phyloP scores from a whole-genome alignment of 2,113 vertebrate genomes.

The Ellobius talpinus region DNA sequence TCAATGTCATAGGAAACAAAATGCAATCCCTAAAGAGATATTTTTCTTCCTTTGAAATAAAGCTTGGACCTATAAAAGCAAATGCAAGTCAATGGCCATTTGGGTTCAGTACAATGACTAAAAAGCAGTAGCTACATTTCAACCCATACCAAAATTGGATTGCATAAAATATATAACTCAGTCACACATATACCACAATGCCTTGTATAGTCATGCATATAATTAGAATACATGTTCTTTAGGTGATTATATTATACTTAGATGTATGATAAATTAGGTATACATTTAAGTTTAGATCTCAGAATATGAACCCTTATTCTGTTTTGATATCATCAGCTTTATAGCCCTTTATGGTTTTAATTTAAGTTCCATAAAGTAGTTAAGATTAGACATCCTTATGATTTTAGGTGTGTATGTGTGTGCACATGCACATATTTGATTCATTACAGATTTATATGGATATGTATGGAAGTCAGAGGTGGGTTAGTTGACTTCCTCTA shows the following conservation, averaged over 20 bases:
- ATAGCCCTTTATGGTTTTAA: not conserved
- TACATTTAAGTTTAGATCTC: not conserved
- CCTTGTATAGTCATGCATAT: not conserved
- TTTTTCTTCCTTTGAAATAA: conserved; percentile 45
- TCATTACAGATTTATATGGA: too few relatives aligned
- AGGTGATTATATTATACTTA: not conserved
- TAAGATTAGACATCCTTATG: too few relatives aligned
- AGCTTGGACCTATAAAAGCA: not conserved
- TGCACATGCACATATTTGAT: too few relatives aligned
- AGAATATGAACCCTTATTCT: conserved; percentile 7
- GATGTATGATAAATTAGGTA: not conserved
- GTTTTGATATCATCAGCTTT: not conserved
- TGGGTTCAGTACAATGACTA: not conserved
- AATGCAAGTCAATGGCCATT: not conserved
- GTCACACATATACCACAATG: not conserved
- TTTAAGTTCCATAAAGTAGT: too few relatives aligned
- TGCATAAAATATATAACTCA: not conserved
- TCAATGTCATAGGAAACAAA: conserved; percentile 63
- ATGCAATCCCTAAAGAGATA: conserved; percentile 71
- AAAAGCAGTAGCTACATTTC: not conserved
- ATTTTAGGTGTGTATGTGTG: too few relatives aligned
- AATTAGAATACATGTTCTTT: not conserved
- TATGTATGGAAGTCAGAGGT: too few relatives aligned
- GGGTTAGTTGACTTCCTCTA: too few relatives aligned
- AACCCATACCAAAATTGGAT: not conserved